Evolutionary conservation across 2,888 invertebrate species (phyloP).

Genomic region (Xestia sexstrigata): DNA sequence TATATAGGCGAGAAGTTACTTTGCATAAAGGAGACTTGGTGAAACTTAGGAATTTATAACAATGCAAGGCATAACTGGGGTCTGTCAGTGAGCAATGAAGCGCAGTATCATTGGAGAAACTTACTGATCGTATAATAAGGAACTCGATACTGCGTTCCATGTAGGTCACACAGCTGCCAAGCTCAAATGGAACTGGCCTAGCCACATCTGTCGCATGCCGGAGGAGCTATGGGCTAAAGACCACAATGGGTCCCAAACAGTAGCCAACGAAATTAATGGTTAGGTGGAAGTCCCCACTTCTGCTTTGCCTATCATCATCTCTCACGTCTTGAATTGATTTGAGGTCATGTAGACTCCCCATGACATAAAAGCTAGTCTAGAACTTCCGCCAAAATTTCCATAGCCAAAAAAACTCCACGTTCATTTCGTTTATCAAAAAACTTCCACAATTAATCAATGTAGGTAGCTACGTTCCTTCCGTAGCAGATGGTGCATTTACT

Average conservation of each 20-base stretch:
- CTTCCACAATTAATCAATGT: slow-evolving; percentile 33
- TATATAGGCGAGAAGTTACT: not conserved
- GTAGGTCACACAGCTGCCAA: no score
- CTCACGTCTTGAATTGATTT: not conserved
- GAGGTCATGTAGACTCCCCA: not conserved
- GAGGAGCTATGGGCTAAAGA: no score
- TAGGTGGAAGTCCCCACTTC: no score
- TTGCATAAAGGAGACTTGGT: not conserved
- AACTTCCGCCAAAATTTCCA: not conserved
- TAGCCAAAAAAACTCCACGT: not conserved
- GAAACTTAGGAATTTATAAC: not conserved
- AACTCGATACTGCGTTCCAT: no score
- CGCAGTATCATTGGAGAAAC: no score
- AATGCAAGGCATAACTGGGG: not conserved
- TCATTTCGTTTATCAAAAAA: slow-evolving; percentile 40
- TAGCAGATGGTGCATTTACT: slow-evolving; percentile 42
- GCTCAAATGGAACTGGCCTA: no score
- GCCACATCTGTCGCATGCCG: no score
- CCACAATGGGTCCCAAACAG: no score
- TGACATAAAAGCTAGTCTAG: not conserved
- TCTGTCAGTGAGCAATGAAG: no score
- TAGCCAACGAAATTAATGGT: no score
- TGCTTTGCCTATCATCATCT: not conserved
- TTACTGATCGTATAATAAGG: no score
- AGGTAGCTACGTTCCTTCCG: slow-evolving; percentile 7